phyloP scores from a whole-genome alignment of 23 tunicate genomes.

The Oikopleura albicans region DNA sequence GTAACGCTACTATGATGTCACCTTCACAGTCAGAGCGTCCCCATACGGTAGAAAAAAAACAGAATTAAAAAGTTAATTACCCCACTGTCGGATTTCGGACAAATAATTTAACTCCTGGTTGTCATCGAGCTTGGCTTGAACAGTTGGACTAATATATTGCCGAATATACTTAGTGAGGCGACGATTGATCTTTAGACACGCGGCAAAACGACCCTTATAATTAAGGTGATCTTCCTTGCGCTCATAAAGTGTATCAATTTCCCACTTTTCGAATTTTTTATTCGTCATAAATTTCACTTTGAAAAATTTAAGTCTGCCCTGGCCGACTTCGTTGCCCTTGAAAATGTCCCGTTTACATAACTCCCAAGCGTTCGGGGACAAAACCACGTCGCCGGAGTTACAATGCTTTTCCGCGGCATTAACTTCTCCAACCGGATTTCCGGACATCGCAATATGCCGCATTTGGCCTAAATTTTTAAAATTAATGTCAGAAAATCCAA shows the following conservation, averaged over 20 bases:
- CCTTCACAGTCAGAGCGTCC: no score
- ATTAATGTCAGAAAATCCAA: no score
- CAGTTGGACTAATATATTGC: neutral
- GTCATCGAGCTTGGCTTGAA: neutral
- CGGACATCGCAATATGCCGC: conserved; percentile 72
- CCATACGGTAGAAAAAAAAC: no score
- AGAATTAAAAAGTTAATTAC: no score
- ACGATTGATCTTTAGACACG: no score
- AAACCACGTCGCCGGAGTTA: conserved; percentile 56
- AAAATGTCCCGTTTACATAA: conserved; percentile 34
- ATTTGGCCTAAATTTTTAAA: neutral
- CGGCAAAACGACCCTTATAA: no score
- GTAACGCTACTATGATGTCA: no score
- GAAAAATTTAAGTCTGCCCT: neutral
- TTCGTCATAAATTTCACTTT: neutral
- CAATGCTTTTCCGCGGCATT: conserved; percentile 95
- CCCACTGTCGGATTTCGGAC: neutral
- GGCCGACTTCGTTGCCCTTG: neutral
- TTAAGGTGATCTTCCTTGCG: no score
- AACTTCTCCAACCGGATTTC: conserved; percentile 76
- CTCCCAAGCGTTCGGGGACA: conserved; percentile 84
- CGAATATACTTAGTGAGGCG: neutral
- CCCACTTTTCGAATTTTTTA: no score
- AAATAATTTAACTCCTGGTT: neutral
- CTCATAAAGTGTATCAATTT: no score